Evolutionary conservation across 2,797 vertebrate genomes (phyloP).

Genomic region (Tapirus indicus): DNA sequence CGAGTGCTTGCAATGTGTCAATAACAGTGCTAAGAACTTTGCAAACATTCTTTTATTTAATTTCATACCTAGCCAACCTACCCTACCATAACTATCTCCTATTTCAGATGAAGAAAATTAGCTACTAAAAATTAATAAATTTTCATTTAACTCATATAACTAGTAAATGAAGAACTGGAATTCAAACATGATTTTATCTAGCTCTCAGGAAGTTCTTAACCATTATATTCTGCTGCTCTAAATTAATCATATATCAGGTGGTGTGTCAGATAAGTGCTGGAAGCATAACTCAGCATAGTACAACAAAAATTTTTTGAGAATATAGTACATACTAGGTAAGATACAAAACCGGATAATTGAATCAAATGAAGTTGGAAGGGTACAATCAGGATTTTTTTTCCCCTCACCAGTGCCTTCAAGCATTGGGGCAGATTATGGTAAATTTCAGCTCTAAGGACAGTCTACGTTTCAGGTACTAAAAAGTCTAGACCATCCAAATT

Average conservation of each 20-base stretch:
- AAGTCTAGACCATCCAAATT: neutral
- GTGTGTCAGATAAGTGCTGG: neutral
- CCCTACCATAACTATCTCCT: neutral
- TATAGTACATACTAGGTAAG: neutral
- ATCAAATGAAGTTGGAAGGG: neutral
- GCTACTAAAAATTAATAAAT: neutral
- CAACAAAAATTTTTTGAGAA: neutral
- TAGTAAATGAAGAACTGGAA: neutral
- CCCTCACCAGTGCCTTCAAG: neutral
- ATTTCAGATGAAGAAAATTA: neutral
- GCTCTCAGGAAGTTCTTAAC: neutral
- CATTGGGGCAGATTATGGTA: neutral
- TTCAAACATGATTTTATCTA: slow-evolving; percentile 19
- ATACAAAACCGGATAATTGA: neutral
- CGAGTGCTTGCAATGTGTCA: neutral
- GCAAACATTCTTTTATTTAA: neutral
- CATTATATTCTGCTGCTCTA: neutral
- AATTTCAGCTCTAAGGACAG: neutral
- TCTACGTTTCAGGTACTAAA: neutral
- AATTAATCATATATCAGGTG: neutral
- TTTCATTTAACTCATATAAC: neutral
- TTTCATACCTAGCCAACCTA: neutral
- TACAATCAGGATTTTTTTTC: neutral
- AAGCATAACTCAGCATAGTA: neutral
- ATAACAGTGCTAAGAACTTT: neutral